These are phyloP conservation scores for Ceryle rudis DNA, from an alignment of 2,797 vertebrate genomes.

Conservation along the genomic window DNA sequence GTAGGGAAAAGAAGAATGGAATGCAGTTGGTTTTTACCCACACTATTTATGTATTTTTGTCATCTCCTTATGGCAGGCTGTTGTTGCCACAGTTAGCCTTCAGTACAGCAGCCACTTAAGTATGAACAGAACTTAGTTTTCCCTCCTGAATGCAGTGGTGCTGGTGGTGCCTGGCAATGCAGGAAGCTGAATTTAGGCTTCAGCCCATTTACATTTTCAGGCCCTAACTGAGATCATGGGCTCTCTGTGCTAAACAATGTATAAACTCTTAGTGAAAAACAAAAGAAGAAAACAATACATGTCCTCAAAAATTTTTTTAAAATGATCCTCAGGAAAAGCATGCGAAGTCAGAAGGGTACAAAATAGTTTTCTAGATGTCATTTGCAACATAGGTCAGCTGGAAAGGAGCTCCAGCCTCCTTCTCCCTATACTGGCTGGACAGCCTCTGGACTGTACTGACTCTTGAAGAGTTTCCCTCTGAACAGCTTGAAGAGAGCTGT, in stretches of 20 bases:
- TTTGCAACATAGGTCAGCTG: neutral
- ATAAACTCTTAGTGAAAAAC: neutral
- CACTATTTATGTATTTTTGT: neutral
- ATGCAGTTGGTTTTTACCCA: neutral
- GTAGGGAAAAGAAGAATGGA: neutral
- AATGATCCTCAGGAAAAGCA: neutral
- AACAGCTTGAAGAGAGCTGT: neutral
- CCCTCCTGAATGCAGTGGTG: fast-evolving
- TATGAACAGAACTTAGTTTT: neutral
- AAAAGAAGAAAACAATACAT: neutral
- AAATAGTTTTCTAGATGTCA: neutral
- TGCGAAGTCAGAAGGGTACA: fast-evolving
- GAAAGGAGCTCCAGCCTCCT: neutral
- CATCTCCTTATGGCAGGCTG: neutral
- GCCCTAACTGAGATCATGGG: neutral
- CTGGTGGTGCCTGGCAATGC: neutral
- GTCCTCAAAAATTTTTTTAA: neutral
- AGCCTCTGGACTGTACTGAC: fast-evolving
- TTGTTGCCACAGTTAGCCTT: neutral
- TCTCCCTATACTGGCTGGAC: fast-evolving
- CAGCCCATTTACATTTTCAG: neutral
- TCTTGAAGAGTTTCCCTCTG: neutral
- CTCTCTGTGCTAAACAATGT: neutral
- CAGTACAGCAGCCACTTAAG: neutral
- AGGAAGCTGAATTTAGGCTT: neutral